Evolutionary conservation across 92 coral and sea anemone genomes (phyloP).

Genomic region (Epizoanthus stellaris): DNA sequence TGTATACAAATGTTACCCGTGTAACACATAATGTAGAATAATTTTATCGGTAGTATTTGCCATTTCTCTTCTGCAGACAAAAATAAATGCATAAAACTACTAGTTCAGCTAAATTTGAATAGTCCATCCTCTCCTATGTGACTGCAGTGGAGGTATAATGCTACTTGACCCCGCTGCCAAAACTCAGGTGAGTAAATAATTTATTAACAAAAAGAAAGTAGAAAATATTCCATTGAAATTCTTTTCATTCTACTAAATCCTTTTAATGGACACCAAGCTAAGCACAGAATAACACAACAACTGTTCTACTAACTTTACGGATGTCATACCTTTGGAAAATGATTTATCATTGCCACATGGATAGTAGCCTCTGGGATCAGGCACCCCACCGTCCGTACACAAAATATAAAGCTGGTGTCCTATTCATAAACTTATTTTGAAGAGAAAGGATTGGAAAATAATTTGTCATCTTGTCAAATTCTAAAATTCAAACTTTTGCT

Average conservation of each 20-base stretch:
- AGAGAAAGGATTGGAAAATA: conserved; percentile 21
- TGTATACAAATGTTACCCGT: neutral
- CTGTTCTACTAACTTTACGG: neutral
- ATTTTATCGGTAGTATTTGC: neutral
- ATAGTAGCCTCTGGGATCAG: conserved; percentile 19
- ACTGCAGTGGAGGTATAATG: neutral
- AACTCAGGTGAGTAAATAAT: neutral
- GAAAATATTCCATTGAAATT: neutral
- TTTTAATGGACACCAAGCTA: neutral
- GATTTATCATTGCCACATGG: conserved; percentile 40
- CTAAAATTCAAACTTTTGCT: neutral
- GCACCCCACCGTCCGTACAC: conserved; percentile 29
- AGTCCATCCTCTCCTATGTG: neutral
- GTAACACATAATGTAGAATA: neutral
- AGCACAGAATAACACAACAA: neutral
- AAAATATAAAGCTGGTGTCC: conserved; percentile 28
- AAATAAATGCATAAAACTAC: neutral
- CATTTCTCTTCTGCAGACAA: neutral
- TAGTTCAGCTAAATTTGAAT: too few relatives aligned
- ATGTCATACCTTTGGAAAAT: conserved; percentile 22
- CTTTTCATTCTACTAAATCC: too few relatives aligned
- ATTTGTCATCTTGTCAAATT: conserved; percentile 46
- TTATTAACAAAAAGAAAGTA: neutral
- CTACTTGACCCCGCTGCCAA: neutral
- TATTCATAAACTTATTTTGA: conserved; percentile 23